Percentiles rank a stretch among this genome's conserved stretches.
These are phyloP conservation scores for Paradisaea rubra DNA, from an alignment of 2,113 vertebrate genomes.

Conservation along the genomic window DNA sequence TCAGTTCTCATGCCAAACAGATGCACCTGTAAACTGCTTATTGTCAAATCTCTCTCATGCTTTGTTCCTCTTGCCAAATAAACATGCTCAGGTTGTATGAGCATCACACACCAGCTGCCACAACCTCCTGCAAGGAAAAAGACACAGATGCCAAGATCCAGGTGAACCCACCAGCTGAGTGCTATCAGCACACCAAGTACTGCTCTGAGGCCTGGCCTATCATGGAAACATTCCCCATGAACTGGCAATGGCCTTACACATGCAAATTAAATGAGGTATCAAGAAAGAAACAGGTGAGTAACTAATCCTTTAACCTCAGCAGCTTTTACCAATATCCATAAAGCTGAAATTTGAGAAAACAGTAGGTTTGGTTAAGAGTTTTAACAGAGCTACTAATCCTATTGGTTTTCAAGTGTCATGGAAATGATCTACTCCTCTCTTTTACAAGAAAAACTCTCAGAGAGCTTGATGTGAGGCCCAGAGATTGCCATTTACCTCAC, in stretches of 20 bases:
- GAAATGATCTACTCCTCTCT: neutral
- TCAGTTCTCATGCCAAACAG: neutral
- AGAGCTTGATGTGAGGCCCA: neutral
- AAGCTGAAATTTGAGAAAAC: neutral
- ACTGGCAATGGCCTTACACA: accelerated
- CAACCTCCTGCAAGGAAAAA: neutral
- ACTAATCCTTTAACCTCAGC: neutral
- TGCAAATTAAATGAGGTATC: neutral
- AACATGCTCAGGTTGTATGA: neutral
- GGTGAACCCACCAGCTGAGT: neutral
- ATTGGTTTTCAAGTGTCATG: neutral
- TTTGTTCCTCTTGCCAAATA: neutral
- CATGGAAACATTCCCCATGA: accelerated
- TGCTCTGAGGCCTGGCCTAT: neutral
- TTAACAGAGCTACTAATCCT: neutral
- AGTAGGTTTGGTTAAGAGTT: neutral
- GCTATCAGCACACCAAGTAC: neutral
- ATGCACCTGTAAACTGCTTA: neutral
- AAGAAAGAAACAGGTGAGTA: neutral
- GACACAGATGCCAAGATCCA: neutral
- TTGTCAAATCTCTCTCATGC: neutral
- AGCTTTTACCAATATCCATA: neutral
- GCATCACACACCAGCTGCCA: neutral
- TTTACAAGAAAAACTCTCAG: neutral
- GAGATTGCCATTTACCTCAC: neutral